phyloP scores from a whole-genome alignment of 2,797 vertebrate species.

The Spinus olivaceus region DNA sequence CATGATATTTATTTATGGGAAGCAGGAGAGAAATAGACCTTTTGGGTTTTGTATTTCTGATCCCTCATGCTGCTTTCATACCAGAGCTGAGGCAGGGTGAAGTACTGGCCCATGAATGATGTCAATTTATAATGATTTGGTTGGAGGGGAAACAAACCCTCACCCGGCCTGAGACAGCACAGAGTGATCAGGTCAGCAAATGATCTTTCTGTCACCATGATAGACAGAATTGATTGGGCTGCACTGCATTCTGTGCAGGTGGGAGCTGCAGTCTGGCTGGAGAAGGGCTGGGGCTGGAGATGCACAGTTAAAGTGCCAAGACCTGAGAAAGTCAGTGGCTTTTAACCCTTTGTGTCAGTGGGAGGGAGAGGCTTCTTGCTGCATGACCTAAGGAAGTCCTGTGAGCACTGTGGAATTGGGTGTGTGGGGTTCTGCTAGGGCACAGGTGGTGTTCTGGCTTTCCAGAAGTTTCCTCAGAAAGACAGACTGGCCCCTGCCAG shows the following conservation, averaged over 20 bases:
- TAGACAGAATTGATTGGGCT: slow-evolving; percentile 15
- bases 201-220: not conserved
- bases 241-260: not conserved
- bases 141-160: slow-evolving; percentile 2
- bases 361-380: not conserved
- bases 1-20: not conserved
- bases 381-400: not conserved
- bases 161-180: not conserved
- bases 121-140: slow-evolving; percentile 7
- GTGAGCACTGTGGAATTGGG: not conserved
- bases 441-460: not conserved
- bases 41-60: not conserved
- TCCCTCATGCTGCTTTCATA: not conserved
- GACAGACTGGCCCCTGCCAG: not conserved
- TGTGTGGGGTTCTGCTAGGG: not conserved
- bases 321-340: not conserved
- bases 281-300: not conserved
- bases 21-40: not conserved
- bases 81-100: not conserved
- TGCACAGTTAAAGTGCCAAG: not conserved
- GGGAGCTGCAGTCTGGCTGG: not conserved
- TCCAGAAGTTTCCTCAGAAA: slow-evolving; percentile 12
- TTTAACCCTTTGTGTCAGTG: not conserved
- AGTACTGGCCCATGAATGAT: not conserved
- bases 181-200: slow-evolving; percentile 30